These are phyloP conservation scores for Characodon lateralis DNA, from an alignment of 2,797 vertebrate species.

Conservation along the genomic window DNA sequence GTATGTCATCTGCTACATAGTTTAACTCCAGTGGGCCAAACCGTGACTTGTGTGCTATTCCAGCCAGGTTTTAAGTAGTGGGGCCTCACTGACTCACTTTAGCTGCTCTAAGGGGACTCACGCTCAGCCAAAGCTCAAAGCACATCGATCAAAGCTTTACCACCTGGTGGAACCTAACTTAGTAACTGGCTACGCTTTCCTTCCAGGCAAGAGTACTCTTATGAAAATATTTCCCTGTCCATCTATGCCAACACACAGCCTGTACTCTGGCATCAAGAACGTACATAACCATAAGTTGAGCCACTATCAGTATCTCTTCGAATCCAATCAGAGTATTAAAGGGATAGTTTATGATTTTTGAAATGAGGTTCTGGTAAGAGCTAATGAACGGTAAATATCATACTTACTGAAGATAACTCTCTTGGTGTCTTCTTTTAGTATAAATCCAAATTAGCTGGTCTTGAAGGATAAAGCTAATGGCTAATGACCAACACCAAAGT, in stretches of 20 bases:
- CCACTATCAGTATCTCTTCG: background rate
- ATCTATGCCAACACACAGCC: conserved; percentile 8
- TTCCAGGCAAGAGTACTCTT: conserved; percentile 43
- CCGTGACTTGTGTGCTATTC: conserved; percentile 31
- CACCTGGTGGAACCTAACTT: conserved; percentile 45
- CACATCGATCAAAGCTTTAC: conserved; percentile 60
- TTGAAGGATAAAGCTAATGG: too few relatives aligned
- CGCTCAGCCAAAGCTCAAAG: conserved; percentile 21
- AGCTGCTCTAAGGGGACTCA: conserved; percentile 22
- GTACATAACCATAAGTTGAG: background rate
- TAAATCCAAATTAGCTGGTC: too few relatives aligned
- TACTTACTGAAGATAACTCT: background rate
- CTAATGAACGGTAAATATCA: background rate
- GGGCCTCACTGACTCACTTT: conserved; percentile 44
- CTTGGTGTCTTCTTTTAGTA: too few relatives aligned
- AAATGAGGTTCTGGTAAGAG: background rate
- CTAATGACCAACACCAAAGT: too few relatives aligned
- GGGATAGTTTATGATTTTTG: background rate
- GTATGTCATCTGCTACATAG: conserved; percentile 18
- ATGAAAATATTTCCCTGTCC: conserved; percentile 45
- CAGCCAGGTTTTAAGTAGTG: conserved; percentile 47
- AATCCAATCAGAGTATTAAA: background rate
- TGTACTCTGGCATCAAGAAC: background rate
- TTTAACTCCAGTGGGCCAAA: conserved; percentile 18
- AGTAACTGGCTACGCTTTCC: conserved; percentile 29